These are phyloP conservation scores for Callospermophilus lateralis DNA, from an alignment of 2,113 vertebrate genomes.

Conservation along the genomic window DNA sequence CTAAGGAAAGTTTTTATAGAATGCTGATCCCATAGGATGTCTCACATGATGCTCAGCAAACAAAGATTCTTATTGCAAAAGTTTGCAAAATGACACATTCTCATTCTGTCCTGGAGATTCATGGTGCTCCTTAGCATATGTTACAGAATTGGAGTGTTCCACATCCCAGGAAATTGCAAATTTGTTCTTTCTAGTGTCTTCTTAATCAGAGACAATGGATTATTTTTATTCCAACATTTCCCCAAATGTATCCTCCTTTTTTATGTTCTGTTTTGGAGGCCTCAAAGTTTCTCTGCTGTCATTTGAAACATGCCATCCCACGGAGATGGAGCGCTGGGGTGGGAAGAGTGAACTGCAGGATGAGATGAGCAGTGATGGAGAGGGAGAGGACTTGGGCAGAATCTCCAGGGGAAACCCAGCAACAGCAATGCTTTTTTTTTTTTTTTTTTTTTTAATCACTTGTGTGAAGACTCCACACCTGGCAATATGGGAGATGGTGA, in stretches of 20 bases:
- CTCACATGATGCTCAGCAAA: not conserved
- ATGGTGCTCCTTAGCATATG: rapidly evolving
- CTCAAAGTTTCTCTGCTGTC: not conserved
- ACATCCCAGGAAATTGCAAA: not conserved
- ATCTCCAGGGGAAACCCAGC: not conserved
- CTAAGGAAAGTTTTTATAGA: not conserved
- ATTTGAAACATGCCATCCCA: not conserved
- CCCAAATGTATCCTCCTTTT: not conserved
- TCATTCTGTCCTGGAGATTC: not conserved
- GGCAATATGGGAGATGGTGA: not conserved
- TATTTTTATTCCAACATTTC: not conserved
- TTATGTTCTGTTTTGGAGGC: not conserved
- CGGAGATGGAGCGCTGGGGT: not conserved
- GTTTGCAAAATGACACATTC: not conserved
- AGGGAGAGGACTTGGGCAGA: not conserved
- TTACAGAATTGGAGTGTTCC: not conserved
- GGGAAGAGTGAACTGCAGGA: rapidly evolving
- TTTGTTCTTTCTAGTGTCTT: not conserved
- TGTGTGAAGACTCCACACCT: not conserved
- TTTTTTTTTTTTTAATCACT: not conserved
- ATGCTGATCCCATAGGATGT: not conserved
- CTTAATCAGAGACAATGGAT: not conserved
- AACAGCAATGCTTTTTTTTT: not conserved
- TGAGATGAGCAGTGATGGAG: not conserved
- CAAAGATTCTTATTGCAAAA: not conserved